These are phyloP conservation scores for Drosophila bifasciata DNA, from an alignment of 1,140 invertebrate species.

Conservation along the genomic window DNA sequence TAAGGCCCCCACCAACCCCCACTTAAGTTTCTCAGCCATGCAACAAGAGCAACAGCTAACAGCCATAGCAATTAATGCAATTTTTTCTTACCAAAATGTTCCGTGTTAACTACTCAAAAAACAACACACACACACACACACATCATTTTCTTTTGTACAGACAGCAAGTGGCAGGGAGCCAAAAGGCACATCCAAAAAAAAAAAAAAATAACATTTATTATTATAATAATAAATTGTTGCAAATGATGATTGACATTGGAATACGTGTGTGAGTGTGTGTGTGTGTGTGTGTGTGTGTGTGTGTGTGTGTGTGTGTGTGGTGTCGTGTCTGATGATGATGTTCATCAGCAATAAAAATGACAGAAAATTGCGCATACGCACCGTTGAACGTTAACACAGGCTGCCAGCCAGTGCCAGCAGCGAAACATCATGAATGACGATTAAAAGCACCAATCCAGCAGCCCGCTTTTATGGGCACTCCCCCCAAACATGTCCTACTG, in stretches of 20 bases:
- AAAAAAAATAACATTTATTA: slow-evolving; percentile 48
- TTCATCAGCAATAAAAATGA: slow-evolving; percentile 59
- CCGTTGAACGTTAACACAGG: slow-evolving; percentile 54
- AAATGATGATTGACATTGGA: slow-evolving; percentile 72
- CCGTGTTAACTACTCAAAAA: slow-evolving; percentile 53
- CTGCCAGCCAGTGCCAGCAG: too few relatives aligned
- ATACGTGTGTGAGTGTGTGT: slow-evolving; percentile 32
- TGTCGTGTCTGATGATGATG: slow-evolving; percentile 22
- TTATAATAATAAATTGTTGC: slow-evolving; percentile 61
- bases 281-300: slow-evolving; percentile 28
- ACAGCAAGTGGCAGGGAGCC: neutral
- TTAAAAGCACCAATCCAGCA: slow-evolving; percentile 55
- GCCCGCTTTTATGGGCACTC: slow-evolving; percentile 42
- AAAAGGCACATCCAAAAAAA: neutral
- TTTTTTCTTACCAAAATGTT: slow-evolving; percentile 35
- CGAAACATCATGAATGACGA: slow-evolving; percentile 39
- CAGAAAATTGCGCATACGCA: slow-evolving; percentile 62
- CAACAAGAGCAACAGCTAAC: slow-evolving; percentile 8
- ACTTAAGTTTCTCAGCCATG: slow-evolving; percentile 7
- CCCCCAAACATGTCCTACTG: slow-evolving; percentile 11
- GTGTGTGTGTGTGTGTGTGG: too few relatives aligned
- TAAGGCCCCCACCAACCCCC: slow-evolving; percentile 6
- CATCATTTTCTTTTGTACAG: neutral
- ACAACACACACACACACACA: slow-evolving; percentile 47
- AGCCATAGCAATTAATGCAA: slow-evolving; percentile 56